These are phyloP conservation scores for Amiota mariae DNA, from an alignment of 2,888 invertebrate species.

Conservation along the genomic window DNA sequence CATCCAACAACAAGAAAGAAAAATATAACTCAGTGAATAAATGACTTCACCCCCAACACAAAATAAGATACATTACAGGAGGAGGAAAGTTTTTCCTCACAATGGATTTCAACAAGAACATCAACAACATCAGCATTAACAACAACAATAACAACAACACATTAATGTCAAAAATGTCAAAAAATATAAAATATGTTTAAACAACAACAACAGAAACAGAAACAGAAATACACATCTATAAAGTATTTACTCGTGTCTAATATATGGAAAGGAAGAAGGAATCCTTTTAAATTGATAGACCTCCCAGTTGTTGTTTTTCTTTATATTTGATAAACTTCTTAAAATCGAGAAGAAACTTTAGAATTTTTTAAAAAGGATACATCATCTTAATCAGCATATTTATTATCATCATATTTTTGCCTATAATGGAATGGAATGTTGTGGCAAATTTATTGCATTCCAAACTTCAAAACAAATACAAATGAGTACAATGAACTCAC, in stretches of 20 bases:
- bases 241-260: too few relatives aligned
- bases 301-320: constrained; percentile 51
- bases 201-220: constrained; percentile 43
- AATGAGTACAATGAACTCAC: constrained; percentile 12
- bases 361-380: too few relatives aligned
- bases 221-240: constrained; percentile 20
- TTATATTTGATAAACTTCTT: too few relatives aligned
- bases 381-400: too few relatives aligned
- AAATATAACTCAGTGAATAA: too few relatives aligned
- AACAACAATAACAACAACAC: constrained; percentile 58
- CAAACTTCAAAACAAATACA: neutral
- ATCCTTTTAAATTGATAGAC: constrained; percentile 50
- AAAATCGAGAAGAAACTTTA: too few relatives aligned
- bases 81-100: neutral
- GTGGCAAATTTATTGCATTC: neutral
- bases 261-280: neutral
- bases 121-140: constrained; percentile 57
- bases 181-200: constrained; percentile 30
- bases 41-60: too few relatives aligned
- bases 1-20: too few relatives aligned
- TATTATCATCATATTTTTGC: too few relatives aligned
- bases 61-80: too few relatives aligned
- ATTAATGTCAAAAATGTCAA: constrained; percentile 67
- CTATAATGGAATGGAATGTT: too few relatives aligned
- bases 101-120: constrained; percentile 41